Conservation (phyloP, 2,797 vertebrate genomes). For the Basileuterus tristriatus region DNA sequence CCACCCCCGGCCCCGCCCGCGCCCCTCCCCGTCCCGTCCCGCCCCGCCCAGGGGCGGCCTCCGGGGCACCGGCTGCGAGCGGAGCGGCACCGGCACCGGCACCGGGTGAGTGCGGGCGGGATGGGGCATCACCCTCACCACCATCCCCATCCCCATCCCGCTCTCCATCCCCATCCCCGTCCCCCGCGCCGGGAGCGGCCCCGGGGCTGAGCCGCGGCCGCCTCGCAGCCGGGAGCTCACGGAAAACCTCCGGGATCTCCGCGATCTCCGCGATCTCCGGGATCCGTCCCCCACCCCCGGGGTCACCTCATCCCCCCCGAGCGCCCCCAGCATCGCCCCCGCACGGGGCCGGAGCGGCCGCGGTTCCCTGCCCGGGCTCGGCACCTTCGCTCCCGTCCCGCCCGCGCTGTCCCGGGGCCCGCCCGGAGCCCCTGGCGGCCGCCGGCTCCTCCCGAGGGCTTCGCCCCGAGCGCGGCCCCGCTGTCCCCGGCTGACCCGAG, state of each 20-base stretch:
- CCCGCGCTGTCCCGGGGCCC: background rate
- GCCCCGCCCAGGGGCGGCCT: background rate
- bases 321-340: background rate
- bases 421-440: accelerated
- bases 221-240: background rate
- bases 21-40: background rate
- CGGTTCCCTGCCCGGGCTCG: accelerated
- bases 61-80: background rate
- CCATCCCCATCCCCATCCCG: background rate
- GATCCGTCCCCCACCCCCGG: background rate
- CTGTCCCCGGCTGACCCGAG: accelerated
- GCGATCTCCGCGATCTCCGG: too few relatives aligned
- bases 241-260: background rate
- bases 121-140: background rate
- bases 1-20: background rate
- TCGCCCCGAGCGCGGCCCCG: accelerated
- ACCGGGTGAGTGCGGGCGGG: background rate
- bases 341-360: background rate
- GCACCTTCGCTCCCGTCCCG: background rate
- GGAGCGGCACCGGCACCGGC: background rate
- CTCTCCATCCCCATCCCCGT: accelerated
- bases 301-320: background rate
- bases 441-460: background rate
- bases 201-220: background rate
- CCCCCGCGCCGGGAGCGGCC: background rate